These are phyloP conservation scores for Pachymerium ferrugineum DNA, from an alignment of 2,888 invertebrate species.

Conservation along the genomic window DNA sequence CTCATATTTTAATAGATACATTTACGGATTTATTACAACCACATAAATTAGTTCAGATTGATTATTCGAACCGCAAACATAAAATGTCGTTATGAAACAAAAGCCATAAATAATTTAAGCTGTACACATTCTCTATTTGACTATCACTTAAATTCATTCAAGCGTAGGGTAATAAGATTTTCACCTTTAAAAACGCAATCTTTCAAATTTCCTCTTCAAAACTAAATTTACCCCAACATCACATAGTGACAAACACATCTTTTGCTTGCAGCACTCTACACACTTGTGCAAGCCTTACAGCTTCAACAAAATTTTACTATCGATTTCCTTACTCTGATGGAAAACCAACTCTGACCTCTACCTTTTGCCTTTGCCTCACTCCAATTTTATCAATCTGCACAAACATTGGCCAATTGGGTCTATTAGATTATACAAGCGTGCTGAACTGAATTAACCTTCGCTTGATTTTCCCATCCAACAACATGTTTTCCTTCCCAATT, in stretches of 20 bases:
- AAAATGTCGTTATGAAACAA: conserved; percentile 23
- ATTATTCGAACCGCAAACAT: conserved; percentile 20
- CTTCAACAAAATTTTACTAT: conserved; percentile 20
- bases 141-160: too few relatives aligned
- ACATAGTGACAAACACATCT: conserved; percentile 17
- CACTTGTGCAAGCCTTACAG: neutral
- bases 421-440: conserved; percentile 19
- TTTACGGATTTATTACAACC: conserved; percentile 16
- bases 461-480: neutral
- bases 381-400: conserved; percentile 24
- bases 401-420: conserved; percentile 19
- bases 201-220: neutral
- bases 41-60: conserved; percentile 14
- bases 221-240: conserved; percentile 10
- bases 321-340: neutral
- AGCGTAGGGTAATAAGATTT: neutral
- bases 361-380: neutral
- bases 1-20: neutral
- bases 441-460: neutral
- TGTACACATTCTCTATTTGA: conserved; percentile 4
- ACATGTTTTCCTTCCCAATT: neutral
- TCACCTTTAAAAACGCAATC: conserved; percentile 11
- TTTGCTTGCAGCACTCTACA: neutral
- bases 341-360: conserved; percentile 19
- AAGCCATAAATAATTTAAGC: neutral